phyloP scores from a whole-genome alignment of 2,113 vertebrate genomes.

The Laticauda laticaudata region DNA sequence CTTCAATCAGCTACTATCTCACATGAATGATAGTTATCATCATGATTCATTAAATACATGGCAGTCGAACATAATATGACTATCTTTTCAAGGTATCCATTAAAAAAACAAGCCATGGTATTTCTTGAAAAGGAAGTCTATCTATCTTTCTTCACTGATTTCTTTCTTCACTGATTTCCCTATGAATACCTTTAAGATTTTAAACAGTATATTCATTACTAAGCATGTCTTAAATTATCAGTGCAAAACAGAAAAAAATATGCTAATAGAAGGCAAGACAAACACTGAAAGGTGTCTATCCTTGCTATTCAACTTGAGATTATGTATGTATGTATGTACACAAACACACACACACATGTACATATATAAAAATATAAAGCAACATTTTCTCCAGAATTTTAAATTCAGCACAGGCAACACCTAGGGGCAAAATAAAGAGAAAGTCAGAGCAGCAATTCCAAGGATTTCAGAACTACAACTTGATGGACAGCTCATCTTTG shows the following conservation, averaged over 20 bases:
- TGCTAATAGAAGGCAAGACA: not conserved
- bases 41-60: not conserved
- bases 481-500: not conserved
- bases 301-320: slow-evolving; percentile 1
- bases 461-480: not conserved
- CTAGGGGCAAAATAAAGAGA: slow-evolving; percentile 54
- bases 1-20: not conserved
- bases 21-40: not conserved
- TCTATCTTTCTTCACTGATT: not conserved
- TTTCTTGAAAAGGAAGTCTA: not conserved
- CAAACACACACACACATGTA: too few species aligned
- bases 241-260: not conserved
- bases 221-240: not conserved
- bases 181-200: not conserved
- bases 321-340: too few species aligned
- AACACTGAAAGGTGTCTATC: not conserved
- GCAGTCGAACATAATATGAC: not conserved
- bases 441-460: not conserved
- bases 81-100: not conserved
- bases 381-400: not conserved
- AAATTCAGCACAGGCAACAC: slow-evolving; percentile 60
- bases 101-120: not conserved
- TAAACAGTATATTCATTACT: not conserved
- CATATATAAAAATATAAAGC: not conserved
- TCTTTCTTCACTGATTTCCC: not conserved